phyloP scores from a whole-genome alignment of 37 sponge, comb jelly and placozoan species.

The Tethya wilhelma region DNA sequence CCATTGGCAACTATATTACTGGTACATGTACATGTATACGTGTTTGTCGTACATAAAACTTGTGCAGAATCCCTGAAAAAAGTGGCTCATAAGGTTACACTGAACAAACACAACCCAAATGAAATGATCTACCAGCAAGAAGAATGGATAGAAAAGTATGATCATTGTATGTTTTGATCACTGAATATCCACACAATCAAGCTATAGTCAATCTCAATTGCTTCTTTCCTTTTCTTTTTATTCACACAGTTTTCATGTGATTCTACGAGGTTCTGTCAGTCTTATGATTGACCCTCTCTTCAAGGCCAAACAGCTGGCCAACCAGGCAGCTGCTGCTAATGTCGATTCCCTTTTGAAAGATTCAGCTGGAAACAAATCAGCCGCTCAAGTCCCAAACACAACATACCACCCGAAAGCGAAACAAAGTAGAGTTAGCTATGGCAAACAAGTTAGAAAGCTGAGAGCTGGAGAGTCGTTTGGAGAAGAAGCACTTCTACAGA shows the following conservation, averaged over 20 bases:
- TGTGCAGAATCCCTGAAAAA: background rate
- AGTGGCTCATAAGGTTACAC: background rate
- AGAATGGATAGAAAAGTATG: background rate
- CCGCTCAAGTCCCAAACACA: background rate
- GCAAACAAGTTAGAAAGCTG: background rate
- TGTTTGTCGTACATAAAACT: background rate
- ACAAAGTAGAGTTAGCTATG: background rate
- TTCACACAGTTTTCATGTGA: constrained; percentile 24
- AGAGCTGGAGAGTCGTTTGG: constrained; percentile 28
- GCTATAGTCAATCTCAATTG: background rate
- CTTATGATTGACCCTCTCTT: constrained; percentile 5
- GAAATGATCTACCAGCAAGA: background rate
- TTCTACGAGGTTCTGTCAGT: constrained; percentile 37
- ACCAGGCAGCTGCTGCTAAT: background rate
- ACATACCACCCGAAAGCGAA: background rate
- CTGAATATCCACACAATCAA: background rate
- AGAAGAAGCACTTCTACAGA: constrained; percentile 2
- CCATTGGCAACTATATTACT: background rate
- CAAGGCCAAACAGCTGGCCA: no score
- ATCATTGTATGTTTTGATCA: background rate
- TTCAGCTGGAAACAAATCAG: background rate
- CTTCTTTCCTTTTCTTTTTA: background rate
- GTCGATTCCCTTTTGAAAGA: background rate
- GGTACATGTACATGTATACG: background rate
- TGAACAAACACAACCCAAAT: background rate